phyloP scores from a whole-genome alignment of 2,888 invertebrate genomes.

The Trichopoda pennipes region DNA sequence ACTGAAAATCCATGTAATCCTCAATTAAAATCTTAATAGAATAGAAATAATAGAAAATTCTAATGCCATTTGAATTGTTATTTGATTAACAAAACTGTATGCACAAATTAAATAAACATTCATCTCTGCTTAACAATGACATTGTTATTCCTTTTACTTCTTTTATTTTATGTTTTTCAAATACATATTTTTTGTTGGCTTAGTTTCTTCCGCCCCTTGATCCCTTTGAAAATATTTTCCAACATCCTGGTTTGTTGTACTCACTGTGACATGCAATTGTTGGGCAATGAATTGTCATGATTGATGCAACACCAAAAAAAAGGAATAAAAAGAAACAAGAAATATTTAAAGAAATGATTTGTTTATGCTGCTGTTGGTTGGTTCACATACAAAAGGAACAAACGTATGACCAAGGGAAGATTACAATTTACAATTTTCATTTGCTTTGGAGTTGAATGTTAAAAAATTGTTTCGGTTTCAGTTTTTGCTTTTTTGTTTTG shows the following conservation, averaged over 20 bases:
- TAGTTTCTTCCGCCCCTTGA: constrained; percentile 57
- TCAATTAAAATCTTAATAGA: constrained; percentile 74
- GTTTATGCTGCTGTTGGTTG: constrained; percentile 18
- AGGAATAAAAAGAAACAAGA: background rate
- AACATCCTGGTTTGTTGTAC: constrained; percentile 32
- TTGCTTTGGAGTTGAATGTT: constrained; percentile 69
- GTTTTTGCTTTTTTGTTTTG: constrained; percentile 19
- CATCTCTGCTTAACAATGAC: constrained; percentile 40
- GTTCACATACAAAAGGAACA: background rate
- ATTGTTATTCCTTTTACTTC: constrained; percentile 25
- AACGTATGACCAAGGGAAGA: constrained; percentile 64
- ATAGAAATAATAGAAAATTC: constrained; percentile 70
- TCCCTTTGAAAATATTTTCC: constrained; percentile 7
- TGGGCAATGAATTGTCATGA: constrained; percentile 62
- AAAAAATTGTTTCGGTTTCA: background rate
- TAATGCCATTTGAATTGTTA: constrained; percentile 75
- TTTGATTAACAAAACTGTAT: constrained; percentile 55
- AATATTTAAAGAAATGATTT: constrained; percentile 38
- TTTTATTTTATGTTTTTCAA: constrained; percentile 21
- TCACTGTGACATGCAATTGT: constrained; percentile 61
- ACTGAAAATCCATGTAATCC: constrained; percentile 74
- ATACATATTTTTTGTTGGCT: background rate
- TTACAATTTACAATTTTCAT: constrained; percentile 74
- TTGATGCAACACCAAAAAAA: constrained; percentile 58
- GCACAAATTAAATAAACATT: constrained; percentile 49